Percentiles rank a stretch among this genome's conserved stretches.
Evolutionary conservation across 2,113 vertebrate species (phyloP).

Genomic region (Loxodonta africana): DNA sequence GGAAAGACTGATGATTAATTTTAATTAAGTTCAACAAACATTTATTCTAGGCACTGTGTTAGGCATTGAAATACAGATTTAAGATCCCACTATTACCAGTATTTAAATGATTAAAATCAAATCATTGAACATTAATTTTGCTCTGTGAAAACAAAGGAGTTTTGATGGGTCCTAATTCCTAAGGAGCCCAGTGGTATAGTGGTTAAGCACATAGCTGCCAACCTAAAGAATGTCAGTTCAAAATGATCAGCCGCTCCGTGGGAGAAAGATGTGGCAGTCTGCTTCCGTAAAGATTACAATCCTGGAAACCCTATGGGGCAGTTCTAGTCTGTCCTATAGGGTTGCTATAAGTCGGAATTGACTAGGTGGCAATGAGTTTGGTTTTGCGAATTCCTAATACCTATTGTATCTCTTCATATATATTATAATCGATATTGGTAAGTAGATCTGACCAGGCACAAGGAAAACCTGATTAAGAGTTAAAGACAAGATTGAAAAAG

Average conservation of each 20-base stretch:
- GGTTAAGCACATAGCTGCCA: background rate
- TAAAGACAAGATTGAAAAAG: conserved; percentile 48
- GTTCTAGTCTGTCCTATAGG: background rate
- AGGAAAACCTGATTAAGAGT: conserved; percentile 23
- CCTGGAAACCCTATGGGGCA: background rate
- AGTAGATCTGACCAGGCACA: conserved; percentile 18
- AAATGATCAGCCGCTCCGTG: background rate
- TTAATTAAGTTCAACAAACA: conserved; percentile 33
- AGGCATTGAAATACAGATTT: conserved; percentile 13
- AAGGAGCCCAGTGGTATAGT: background rate
- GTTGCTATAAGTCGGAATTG: background rate
- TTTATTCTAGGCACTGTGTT: conserved; percentile 1
- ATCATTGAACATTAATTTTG: background rate
- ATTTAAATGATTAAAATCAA: conserved; percentile 62
- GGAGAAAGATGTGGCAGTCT: too few relatives aligned
- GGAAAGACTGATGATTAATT: conserved; percentile 16
- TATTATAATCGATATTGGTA: background rate
- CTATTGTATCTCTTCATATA: background rate
- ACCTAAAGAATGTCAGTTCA: background rate
- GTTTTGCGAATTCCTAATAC: background rate
- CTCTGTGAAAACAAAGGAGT: conserved; percentile 59
- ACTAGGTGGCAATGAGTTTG: background rate
- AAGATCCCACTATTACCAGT: background rate
- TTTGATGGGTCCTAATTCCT: conserved; percentile 36
- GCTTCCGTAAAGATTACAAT: too few relatives aligned